These are phyloP conservation scores for Pantherophis alleghaniensis DNA, from an alignment of 2,797 vertebrate species.

Conservation along the genomic window DNA sequence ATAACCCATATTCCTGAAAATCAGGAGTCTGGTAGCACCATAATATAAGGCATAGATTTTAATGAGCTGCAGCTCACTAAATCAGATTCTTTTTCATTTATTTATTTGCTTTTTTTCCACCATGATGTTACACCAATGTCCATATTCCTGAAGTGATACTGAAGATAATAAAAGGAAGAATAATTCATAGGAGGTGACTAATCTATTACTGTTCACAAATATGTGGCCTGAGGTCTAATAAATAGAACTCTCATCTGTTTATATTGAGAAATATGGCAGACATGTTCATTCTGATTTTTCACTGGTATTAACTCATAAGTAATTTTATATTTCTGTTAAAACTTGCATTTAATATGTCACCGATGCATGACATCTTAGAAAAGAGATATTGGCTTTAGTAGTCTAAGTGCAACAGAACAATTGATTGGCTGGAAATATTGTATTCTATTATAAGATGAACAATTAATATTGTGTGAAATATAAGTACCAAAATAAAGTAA, in stretches of 20 bases:
- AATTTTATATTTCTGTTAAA: conserved; percentile 16
- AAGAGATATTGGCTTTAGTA: background rate
- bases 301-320: conserved; percentile 37
- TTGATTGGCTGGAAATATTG: conserved; percentile 21
- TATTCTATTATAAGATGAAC: conserved; percentile 4
- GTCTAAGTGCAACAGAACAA: conserved; percentile 13
- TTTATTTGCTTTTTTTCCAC: background rate
- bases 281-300: conserved; percentile 19
- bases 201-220: background rate
- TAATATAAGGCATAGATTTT: background rate
- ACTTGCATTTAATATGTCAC: conserved; percentile 1
- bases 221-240: background rate
- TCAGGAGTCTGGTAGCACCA: background rate
- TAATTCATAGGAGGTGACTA: background rate
- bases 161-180: background rate
- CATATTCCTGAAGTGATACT: background rate
- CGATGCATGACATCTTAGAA: conserved; percentile 3
- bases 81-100: background rate
- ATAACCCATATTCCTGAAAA: background rate
- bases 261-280: conserved; percentile 10
- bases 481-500: background rate
- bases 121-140: background rate
- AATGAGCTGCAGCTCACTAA: background rate
- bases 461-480: background rate
- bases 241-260: background rate